A percentile compares a stretch with the other conserved stretches of the same genome.
These are phyloP conservation scores for Brachyhypopomus gauderio DNA, from an alignment of 2,113 vertebrate species.

Conservation along the genomic window DNA sequence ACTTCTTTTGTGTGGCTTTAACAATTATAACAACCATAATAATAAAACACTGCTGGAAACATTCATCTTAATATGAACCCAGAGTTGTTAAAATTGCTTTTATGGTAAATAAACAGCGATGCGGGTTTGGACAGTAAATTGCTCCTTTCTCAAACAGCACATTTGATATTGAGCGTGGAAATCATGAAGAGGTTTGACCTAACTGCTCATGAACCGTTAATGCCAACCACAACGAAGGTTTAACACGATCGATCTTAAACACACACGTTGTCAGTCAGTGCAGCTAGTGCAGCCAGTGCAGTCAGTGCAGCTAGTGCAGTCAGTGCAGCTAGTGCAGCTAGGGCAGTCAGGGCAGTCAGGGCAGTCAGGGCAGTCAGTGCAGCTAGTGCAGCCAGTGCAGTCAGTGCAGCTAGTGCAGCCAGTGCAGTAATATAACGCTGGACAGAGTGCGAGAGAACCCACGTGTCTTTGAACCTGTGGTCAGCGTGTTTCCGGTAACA, in stretches of 20 bases:
- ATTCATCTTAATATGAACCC: conserved; percentile 46
- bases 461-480: too few species aligned
- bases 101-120: conserved; percentile 27
- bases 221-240: conserved; percentile 31
- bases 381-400: too few species aligned
- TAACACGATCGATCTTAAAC: conserved; percentile 37
- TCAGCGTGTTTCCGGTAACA: too few species aligned
- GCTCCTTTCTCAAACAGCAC: not conserved
- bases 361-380: too few species aligned
- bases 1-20: conserved; percentile 31
- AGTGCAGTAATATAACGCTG: conserved; percentile 35
- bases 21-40: not conserved
- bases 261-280: conserved; percentile 27
- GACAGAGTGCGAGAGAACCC: not conserved
- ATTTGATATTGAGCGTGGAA: not conserved
- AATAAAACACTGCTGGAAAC: conserved; percentile 48
- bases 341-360: too few species aligned
- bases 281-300: too few species aligned
- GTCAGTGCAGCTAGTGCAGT: too few species aligned
- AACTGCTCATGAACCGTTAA: conserved; percentile 34
- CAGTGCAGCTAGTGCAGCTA: too few species aligned
- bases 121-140: conserved; percentile 28
- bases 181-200: conserved; percentile 4
- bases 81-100: conserved; percentile 27
- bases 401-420: too few species aligned